Evolutionary conservation across 2,888 invertebrate genomes (phyloP).

Genomic region (Sminthurinus aureus): DNA sequence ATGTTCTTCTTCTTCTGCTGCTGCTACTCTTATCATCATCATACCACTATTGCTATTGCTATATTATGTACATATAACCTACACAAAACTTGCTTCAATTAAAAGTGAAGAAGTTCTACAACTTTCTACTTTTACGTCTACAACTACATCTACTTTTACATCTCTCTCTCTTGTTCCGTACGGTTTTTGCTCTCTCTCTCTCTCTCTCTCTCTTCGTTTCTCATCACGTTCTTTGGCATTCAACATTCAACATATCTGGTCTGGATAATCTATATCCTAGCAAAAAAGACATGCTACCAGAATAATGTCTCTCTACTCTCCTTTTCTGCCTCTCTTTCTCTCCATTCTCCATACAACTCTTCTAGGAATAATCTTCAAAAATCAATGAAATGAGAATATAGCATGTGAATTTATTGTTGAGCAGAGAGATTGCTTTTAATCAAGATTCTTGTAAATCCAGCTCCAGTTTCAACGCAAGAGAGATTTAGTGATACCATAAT

Average conservation of each 20-base stretch:
- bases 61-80: neutral
- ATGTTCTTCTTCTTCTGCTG: neutral
- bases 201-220: no score
- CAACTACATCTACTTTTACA: neutral
- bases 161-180: neutral
- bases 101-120: neutral
- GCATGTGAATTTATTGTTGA: neutral
- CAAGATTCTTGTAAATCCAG: neutral
- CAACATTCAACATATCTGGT: slow-evolving; percentile 1
- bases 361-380: neutral
- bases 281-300: neutral
- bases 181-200: no score
- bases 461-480: neutral
- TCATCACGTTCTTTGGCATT: no score
- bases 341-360: neutral
- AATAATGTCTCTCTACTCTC: neutral
- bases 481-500: neutral
- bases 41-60: slow-evolving; percentile 17
- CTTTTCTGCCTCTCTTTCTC: slow-evolving; percentile 2
- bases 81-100: neutral
- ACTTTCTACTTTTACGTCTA: neutral
- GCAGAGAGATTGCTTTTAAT: neutral
- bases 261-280: neutral
- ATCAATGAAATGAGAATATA: slow-evolving; percentile 19
- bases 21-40: slow-evolving; percentile 24